These are phyloP conservation scores for Dorcus parallelipipedus DNA, from an alignment of 2,888 invertebrate species.

Conservation along the genomic window DNA sequence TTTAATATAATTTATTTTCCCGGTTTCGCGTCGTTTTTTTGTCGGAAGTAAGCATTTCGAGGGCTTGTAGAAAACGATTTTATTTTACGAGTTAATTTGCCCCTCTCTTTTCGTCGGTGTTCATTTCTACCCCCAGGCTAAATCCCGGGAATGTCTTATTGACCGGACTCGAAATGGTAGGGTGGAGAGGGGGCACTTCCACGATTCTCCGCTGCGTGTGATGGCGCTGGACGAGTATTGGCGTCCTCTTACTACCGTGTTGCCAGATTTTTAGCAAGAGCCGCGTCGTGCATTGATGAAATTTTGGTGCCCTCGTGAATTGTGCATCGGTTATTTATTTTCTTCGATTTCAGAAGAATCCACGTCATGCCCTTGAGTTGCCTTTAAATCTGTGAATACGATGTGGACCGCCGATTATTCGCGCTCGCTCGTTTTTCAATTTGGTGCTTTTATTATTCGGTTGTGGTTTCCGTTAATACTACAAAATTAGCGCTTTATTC, in stretches of 20 bases:
- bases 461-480: constrained; percentile 8
- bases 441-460: constrained; percentile 20
- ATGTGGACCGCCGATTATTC: constrained; percentile 16
- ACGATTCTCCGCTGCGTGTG: constrained; percentile 44
- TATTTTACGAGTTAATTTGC: constrained; percentile 25
- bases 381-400: not conserved
- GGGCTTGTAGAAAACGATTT: constrained; percentile 21
- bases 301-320: constrained; percentile 8
- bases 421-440: constrained; percentile 21
- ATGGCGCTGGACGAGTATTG: constrained; percentile 46
- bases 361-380: constrained; percentile 1
- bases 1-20: too few relatives aligned
- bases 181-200: constrained; percentile 28
- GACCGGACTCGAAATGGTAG: constrained; percentile 42
- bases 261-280: constrained; percentile 47
- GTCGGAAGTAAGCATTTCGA: too few relatives aligned
- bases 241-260: constrained; percentile 49
- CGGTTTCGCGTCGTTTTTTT: too few relatives aligned
- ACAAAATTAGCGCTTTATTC: too few relatives aligned
- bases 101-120: constrained; percentile 13
- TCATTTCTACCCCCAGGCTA: constrained; percentile 31
- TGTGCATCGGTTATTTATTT: constrained; percentile 14
- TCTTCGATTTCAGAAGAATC: constrained; percentile 8
- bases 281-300: constrained; percentile 30
- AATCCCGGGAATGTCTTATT: constrained; percentile 48